These are phyloP conservation scores for Malacosoma neustria DNA, from an alignment of 2,888 invertebrate genomes.

Conservation along the genomic window DNA sequence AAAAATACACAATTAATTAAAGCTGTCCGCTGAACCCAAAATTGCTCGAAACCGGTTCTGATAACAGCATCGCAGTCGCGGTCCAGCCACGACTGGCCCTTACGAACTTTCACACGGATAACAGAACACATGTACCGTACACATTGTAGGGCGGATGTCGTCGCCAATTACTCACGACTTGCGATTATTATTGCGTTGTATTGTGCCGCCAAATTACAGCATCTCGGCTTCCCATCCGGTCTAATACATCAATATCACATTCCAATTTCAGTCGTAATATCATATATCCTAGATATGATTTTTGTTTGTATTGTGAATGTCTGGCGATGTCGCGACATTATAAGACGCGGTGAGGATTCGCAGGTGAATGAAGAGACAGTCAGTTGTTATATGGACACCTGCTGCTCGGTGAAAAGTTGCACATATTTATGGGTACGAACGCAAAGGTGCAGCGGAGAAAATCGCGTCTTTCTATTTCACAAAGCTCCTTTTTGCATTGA, in stretches of 20 bases:
- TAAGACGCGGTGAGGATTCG: conserved; percentile 22
- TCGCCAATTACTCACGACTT: conserved; percentile 58
- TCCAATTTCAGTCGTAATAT: conserved; percentile 2
- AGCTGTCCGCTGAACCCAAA: conserved; percentile 9
- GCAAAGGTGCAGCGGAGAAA: conserved; percentile 41
- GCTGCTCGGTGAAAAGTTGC: conserved; percentile 38
- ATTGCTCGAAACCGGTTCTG: conserved; percentile 53
- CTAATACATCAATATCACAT: conserved; percentile 14
- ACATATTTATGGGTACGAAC: not conserved
- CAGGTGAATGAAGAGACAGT: conserved; percentile 18
- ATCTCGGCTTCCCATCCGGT: conserved; percentile 70
- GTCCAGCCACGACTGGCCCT: conserved; percentile 36
- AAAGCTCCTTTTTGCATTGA: conserved; percentile 27
- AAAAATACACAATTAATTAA: too few relatives aligned
- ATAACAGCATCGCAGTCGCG: conserved; percentile 35
- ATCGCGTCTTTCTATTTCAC: conserved; percentile 44
- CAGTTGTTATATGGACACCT: conserved; percentile 47
- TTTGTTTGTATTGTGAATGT: not conserved
- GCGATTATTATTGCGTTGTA: conserved; percentile 67
- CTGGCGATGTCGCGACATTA: conserved; percentile 24
- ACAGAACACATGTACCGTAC: conserved; percentile 37
- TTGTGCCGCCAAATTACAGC: conserved; percentile 68
- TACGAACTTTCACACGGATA: conserved; percentile 64
- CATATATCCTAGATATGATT: not conserved
- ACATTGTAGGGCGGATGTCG: conserved; percentile 60